A percentile compares a stretch with the other conserved stretches of the same genome.
phyloP scores from a whole-genome alignment of 2,113 vertebrate species.

The Columba livia region DNA sequence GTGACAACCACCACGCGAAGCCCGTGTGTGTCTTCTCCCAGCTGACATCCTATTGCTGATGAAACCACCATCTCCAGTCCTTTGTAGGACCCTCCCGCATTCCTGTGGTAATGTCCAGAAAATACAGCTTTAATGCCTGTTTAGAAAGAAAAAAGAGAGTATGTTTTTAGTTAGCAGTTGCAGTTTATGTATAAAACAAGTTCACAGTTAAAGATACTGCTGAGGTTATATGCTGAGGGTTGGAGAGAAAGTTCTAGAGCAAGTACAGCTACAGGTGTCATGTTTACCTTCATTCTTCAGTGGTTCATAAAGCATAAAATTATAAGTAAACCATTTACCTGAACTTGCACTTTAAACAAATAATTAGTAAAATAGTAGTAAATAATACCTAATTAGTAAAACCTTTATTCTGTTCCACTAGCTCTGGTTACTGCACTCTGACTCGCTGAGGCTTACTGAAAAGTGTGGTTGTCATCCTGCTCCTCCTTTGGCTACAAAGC shows the following conservation, averaged over 20 bases:
- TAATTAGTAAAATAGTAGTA: neutral
- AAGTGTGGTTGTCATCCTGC: neutral
- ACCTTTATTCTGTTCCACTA: neutral
- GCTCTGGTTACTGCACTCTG: neutral
- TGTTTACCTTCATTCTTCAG: neutral
- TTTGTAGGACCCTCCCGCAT: conserved; percentile 85
- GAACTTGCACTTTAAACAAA: neutral
- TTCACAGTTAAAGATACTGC: neutral
- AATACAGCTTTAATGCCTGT: conserved; percentile 92
- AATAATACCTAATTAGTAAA: neutral
- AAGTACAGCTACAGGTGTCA: neutral
- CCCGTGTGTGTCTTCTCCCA: conserved; percentile 88
- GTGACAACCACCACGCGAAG: conserved; percentile 91
- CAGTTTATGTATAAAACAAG: neutral
- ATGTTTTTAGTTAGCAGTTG: neutral
- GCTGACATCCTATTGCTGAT: conserved; percentile 94
- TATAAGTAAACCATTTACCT: neutral
- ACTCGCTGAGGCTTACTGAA: neutral
- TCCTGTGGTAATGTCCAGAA: conserved; percentile 93
- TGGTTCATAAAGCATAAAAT: neutral
- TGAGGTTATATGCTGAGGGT: neutral
- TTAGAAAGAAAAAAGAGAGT: neutral
- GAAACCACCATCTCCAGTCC: conserved; percentile 93
- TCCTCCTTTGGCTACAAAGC: neutral
- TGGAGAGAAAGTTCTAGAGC: neutral